These are phyloP conservation scores for Hippopotamyrus pictus DNA, from an alignment of 2,797 vertebrate species.

Conservation along the genomic window DNA sequence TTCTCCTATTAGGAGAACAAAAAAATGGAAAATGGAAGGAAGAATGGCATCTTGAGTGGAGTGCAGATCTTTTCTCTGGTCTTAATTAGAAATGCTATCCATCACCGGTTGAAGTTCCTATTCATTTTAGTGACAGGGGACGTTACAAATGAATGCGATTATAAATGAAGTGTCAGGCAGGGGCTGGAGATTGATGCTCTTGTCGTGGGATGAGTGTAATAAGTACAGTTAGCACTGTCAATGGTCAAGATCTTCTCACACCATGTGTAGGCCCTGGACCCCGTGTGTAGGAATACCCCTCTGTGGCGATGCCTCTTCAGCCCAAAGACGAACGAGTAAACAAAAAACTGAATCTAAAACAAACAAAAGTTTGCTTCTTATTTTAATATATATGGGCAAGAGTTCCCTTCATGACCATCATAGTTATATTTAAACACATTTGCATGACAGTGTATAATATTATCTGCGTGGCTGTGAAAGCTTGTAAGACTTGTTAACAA, in stretches of 20 bases:
- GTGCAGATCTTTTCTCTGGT: slow-evolving; percentile 66
- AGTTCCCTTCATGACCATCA: neutral
- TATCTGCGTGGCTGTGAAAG: slow-evolving; percentile 29
- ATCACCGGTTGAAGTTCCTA: slow-evolving; percentile 76
- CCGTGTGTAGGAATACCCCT: slow-evolving; percentile 28
- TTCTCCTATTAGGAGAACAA: slow-evolving; percentile 54
- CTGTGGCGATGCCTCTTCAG: slow-evolving; percentile 12
- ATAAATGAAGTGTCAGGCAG: slow-evolving; percentile 79
- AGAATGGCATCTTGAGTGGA: slow-evolving; percentile 56
- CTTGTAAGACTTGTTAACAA: slow-evolving; percentile 43
- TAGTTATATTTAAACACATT: neutral
- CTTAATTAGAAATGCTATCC: slow-evolving; percentile 81
- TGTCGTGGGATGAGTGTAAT: slow-evolving; percentile 70
- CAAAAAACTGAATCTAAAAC: neutral
- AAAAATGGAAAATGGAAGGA: slow-evolving; percentile 26
- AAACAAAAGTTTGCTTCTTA: neutral
- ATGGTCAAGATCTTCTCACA: slow-evolving; percentile 9
- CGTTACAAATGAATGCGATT: slow-evolving; percentile 90
- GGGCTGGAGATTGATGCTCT: slow-evolving; percentile 84
- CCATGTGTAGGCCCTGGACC: slow-evolving; percentile 30
- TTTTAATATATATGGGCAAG: neutral
- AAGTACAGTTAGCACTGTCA: slow-evolving; percentile 81
- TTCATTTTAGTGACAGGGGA: slow-evolving; percentile 86
- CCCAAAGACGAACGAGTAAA: slow-evolving; percentile 31
- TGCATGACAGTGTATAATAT: neutral